phyloP scores from a whole-genome alignment of 2,113 vertebrate species.

The Rhinopomastus cyanomelas region DNA sequence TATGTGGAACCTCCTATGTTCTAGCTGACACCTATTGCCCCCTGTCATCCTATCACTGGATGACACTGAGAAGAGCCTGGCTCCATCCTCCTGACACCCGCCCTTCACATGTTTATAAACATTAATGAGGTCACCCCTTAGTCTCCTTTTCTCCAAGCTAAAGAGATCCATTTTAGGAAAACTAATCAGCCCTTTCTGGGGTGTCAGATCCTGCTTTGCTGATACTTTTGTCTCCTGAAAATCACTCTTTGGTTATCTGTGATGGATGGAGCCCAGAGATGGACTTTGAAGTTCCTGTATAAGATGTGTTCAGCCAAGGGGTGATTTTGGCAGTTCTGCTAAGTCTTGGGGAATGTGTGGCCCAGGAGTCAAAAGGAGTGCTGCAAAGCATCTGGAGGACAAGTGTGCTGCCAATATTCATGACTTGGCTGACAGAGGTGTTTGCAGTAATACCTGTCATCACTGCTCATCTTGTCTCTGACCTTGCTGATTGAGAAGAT shows the following conservation, averaged over 20 bases:
- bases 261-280: not conserved
- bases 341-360: not conserved
- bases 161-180: too few species aligned
- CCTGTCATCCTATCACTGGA: too few species aligned
- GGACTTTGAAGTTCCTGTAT: not conserved
- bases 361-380: not conserved
- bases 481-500: not conserved
- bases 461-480: not conserved
- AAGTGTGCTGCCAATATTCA: not conserved
- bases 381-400: not conserved
- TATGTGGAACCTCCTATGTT: too few species aligned
- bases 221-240: not conserved
- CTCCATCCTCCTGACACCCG: too few species aligned
- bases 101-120: too few species aligned
- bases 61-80: too few species aligned
- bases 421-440: not conserved
- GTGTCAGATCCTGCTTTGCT: not conserved
- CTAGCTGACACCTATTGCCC: too few species aligned
- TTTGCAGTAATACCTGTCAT: not conserved
- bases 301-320: not conserved
- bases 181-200: not conserved
- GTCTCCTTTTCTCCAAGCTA: too few species aligned
- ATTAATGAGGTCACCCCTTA: too few species aligned
- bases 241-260: not conserved
- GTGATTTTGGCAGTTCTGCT: not conserved